Evolutionary conservation across 1,140 invertebrate genomes (phyloP).

Genomic region (Agrilus planipennis): DNA sequence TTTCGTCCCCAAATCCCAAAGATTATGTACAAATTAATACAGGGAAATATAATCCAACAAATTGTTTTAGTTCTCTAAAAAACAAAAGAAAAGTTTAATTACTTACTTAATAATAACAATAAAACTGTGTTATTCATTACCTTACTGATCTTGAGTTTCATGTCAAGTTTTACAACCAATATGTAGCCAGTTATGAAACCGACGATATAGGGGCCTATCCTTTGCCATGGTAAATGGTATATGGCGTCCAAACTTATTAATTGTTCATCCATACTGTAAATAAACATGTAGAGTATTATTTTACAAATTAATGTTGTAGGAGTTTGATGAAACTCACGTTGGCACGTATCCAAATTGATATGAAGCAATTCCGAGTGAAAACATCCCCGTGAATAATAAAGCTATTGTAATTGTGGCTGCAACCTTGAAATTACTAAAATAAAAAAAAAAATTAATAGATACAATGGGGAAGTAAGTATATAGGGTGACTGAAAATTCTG

Average conservation of each 20-base stretch:
- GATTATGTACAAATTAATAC: slow-evolving; percentile 34
- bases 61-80: not conserved
- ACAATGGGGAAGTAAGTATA: too few species aligned
- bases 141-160: slow-evolving; percentile 29
- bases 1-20: slow-evolving; percentile 33
- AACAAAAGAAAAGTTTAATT: not conserved
- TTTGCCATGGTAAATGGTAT: slow-evolving; percentile 39
- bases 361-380: too few species aligned
- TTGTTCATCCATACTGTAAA: slow-evolving; percentile 32
- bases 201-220: slow-evolving; percentile 39
- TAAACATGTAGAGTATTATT: too few species aligned
- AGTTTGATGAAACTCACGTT: too few species aligned
- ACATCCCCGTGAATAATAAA: too few species aligned
- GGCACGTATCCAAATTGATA: too few species aligned
- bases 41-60: slow-evolving; percentile 31
- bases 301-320: too few species aligned
- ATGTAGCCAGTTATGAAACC: slow-evolving; percentile 37
- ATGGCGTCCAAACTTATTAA: slow-evolving; percentile 31
- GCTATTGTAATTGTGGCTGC: too few species aligned
- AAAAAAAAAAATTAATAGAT: slow-evolving; percentile 37
- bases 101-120: not conserved
- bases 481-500: too few species aligned
- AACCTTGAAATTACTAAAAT: too few species aligned
- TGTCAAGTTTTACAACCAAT: slow-evolving; percentile 29
- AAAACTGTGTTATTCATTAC: slow-evolving; percentile 19